Conservation (phyloP, 2,888 invertebrate species). For the Chalcis sispes region DNA sequence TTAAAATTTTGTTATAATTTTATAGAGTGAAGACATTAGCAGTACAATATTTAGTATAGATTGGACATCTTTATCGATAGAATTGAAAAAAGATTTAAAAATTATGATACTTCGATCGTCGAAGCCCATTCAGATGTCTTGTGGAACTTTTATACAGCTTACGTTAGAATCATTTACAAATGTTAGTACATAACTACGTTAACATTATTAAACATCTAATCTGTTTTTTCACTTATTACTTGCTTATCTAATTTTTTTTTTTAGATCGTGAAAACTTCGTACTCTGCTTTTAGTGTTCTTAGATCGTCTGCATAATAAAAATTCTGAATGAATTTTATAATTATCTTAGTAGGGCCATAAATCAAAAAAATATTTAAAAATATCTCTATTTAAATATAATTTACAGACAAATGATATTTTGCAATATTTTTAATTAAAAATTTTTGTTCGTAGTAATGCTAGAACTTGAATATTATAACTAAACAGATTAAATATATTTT, state of each 20-base stretch:
- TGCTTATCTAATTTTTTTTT: neutral
- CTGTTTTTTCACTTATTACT: no score
- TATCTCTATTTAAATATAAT: no score
- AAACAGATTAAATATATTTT: no score
- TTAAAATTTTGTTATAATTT: slow-evolving; percentile 13
- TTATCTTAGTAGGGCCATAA: no score
- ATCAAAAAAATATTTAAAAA: no score
- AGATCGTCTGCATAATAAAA: no score
- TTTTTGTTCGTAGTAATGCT: no score
- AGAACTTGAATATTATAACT: no score
- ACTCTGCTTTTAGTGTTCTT: slow-evolving; percentile 43
- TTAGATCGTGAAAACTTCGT: slow-evolving; percentile 42
- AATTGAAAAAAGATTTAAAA: slow-evolving; percentile 25
- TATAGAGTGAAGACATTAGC: slow-evolving; percentile 33
- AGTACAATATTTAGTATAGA: slow-evolving; percentile 5
- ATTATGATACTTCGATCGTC: slow-evolving; percentile 21
- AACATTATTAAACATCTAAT: no score
- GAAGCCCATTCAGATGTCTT: slow-evolving; percentile 35
- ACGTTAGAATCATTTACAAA: slow-evolving; percentile 38
- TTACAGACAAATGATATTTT: no score
- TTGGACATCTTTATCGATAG: slow-evolving; percentile 32
- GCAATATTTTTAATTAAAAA: no score
- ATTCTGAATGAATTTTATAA: no score
- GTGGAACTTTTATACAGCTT: slow-evolving; percentile 16
- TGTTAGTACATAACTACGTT: slow-evolving; percentile 12